These are phyloP conservation scores for Orchestia grillus DNA, from an alignment of 1,140 invertebrate genomes.

Conservation along the genomic window DNA sequence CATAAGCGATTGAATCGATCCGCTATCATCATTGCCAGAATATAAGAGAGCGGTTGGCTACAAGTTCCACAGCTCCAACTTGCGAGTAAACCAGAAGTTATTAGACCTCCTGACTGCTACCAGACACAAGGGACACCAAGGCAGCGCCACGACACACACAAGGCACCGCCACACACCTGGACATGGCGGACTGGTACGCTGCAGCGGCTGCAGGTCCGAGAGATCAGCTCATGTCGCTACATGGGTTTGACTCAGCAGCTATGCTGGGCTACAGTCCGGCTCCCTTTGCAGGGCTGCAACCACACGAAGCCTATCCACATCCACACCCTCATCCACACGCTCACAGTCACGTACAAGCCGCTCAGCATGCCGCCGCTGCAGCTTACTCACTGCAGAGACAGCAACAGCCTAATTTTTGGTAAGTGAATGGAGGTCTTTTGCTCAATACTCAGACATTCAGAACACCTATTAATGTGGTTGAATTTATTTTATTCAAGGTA, in stretches of 20 bases:
- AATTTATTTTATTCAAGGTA: not conserved
- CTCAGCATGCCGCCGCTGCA: conserved; percentile 8
- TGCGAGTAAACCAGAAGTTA: not conserved
- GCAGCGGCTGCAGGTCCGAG: conserved; percentile 5
- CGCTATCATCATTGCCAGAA: not conserved
- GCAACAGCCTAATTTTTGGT: conserved; percentile 46
- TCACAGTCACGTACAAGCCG: conserved; percentile 34
- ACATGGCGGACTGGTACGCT: conserved; percentile 42
- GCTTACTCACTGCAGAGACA: conserved; percentile 19
- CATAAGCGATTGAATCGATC: not conserved
- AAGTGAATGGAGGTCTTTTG: not conserved
- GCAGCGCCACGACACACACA: not conserved
- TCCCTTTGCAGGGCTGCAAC: not conserved
- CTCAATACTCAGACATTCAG: not conserved
- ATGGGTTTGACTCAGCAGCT: conserved; percentile 34
- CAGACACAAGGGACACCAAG: not conserved
- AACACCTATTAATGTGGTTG: not conserved
- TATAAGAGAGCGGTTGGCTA: not conserved
- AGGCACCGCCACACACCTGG: not conserved
- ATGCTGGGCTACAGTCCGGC: conserved; percentile 35
- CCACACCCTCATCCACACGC: conserved; percentile 46
- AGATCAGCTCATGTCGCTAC: conserved; percentile 43
- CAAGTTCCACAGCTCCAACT: not conserved
- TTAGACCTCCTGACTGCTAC: not conserved
- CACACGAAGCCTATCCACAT: conserved; percentile 26